Conservation (phyloP, 2,888 invertebrate genomes). For the Patella depressa region DNA sequence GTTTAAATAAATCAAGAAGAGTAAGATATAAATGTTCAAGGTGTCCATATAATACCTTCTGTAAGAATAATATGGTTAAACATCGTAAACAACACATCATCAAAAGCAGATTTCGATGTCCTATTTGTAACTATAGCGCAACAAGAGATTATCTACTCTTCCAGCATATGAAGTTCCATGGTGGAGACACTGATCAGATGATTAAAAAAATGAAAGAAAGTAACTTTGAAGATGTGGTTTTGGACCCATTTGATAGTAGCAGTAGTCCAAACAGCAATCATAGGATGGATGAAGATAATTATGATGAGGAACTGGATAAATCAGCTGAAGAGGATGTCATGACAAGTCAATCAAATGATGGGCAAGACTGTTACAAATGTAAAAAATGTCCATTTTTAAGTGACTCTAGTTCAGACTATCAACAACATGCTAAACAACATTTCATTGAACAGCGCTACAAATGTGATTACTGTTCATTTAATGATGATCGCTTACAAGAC, state of each 20-base stretch:
- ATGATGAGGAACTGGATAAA: conserved; percentile 30
- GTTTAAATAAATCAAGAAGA: conserved; percentile 25
- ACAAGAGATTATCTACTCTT: conserved; percentile 47
- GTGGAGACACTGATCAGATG: conserved; percentile 26
- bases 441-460: conserved; percentile 40
- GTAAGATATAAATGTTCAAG: conserved; percentile 53
- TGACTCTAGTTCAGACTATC: conserved; percentile 48
- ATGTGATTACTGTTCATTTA: conserved; percentile 55
- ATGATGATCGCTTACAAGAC: conserved; percentile 45
- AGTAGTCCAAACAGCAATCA: conserved; percentile 35
- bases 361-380: conserved; percentile 41
- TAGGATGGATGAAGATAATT: conserved; percentile 31
- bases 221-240: conserved; percentile 46
- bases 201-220: conserved; percentile 33
- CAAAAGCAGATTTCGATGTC: conserved; percentile 53
- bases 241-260: conserved; percentile 43
- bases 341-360: conserved; percentile 24
- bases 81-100: conserved; percentile 56
- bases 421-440: conserved; percentile 52
- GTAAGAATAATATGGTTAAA: conserved; percentile 54
- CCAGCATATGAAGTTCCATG: conserved; percentile 57
- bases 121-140: conserved; percentile 56
- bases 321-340: conserved; percentile 31
- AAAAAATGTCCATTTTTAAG: conserved; percentile 54
- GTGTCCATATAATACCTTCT: conserved; percentile 56